These are phyloP conservation scores for Timema podura DNA, from an alignment of 2,888 invertebrate genomes.

Conservation along the genomic window DNA sequence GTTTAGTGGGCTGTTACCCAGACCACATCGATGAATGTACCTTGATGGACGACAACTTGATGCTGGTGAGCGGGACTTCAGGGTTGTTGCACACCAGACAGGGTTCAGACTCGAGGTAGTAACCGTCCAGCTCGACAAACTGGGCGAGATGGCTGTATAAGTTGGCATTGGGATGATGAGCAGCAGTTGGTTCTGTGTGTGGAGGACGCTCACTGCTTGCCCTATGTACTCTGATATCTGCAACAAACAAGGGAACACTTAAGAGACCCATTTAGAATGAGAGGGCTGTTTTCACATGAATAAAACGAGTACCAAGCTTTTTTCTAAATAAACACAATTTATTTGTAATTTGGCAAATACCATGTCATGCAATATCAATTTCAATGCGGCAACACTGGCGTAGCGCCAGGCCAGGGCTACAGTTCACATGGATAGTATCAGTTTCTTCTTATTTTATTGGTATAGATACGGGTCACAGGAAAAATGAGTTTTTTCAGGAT, in stretches of 20 bases:
- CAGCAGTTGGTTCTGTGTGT: conserved; percentile 85
- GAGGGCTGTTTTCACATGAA: too few species aligned
- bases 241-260: conserved; percentile 32
- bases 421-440: too few species aligned
- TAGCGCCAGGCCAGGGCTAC: too few species aligned
- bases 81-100: conserved; percentile 98
- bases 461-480: too few species aligned
- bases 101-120: conserved; percentile 94
- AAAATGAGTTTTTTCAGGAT: too few species aligned
- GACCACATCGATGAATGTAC: conserved; percentile 42
- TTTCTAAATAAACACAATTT: too few species aligned
- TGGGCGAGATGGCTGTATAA: conserved; percentile 88
- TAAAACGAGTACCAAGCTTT: too few species aligned
- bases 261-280: neutral
- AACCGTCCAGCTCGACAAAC: conserved; percentile 94
- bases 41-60: conserved; percentile 90
- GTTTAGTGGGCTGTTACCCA: too few species aligned
- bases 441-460: too few species aligned
- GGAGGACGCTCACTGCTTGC: conserved; percentile 78
- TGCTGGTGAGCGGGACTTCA: conserved; percentile 85
- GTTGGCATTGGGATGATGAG: conserved; percentile 91
- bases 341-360: too few species aligned
- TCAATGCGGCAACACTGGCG: too few species aligned
- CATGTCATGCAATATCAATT: too few species aligned
- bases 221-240: conserved; percentile 73